Evolutionary conservation across 2,888 invertebrate species (phyloP).

Genomic region (Rhimphoctona megacephalus): DNA sequence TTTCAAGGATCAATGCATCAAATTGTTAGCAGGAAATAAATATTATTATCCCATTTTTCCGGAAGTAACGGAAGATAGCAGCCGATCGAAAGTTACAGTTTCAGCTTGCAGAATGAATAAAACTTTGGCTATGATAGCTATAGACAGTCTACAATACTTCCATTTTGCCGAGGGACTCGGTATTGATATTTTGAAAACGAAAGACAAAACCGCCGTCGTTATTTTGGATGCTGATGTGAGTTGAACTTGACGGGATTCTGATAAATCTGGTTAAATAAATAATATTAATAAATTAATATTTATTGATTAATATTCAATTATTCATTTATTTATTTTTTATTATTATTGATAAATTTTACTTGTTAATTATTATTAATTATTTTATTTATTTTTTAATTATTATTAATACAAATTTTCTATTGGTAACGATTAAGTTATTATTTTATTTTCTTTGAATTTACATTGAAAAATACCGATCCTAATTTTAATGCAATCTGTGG

Average conservation of each 20-base stretch:
- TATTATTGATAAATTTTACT: too few relatives aligned
- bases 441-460: neutral
- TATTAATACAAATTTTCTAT: too few relatives aligned
- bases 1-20: slow-evolving; percentile 77
- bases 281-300: too few relatives aligned
- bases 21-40: slow-evolving; percentile 79
- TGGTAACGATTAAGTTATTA: too few relatives aligned
- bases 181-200: slow-evolving; percentile 87
- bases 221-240: slow-evolving; percentile 90
- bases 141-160: slow-evolving; percentile 90
- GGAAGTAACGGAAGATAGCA: slow-evolving; percentile 76
- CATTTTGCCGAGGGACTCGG: slow-evolving; percentile 92
- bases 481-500: neutral
- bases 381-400: too few relatives aligned
- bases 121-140: slow-evolving; percentile 88
- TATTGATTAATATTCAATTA: too few relatives aligned
- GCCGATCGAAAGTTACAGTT: slow-evolving; percentile 72
- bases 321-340: too few relatives aligned
- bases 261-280: too few relatives aligned
- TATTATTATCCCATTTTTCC: slow-evolving; percentile 80
- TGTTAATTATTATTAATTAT: too few relatives aligned
- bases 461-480: neutral
- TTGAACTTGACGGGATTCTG: slow-evolving; percentile 45
- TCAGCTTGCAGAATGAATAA: slow-evolving; percentile 85
- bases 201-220: slow-evolving; percentile 89